A percentile compares a stretch with the other conserved stretches of the same genome.
These are phyloP conservation scores for Steromphala cineraria DNA, from an alignment of 2,888 invertebrate species.

Conservation along the genomic window DNA sequence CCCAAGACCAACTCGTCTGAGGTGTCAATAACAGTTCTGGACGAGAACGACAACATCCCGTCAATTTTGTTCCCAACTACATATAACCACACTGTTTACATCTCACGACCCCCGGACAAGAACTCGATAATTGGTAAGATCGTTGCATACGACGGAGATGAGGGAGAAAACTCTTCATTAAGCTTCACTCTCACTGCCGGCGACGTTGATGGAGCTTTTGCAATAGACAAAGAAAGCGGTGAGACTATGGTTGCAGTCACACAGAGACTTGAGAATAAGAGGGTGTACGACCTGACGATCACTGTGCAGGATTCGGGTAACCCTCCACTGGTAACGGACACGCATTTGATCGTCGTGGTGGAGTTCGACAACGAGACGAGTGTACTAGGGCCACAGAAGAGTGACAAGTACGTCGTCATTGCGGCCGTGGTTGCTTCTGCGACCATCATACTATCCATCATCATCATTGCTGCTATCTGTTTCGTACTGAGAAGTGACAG, in stretches of 20 bases:
- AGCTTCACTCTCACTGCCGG: neutral
- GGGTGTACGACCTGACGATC: conserved; percentile 33
- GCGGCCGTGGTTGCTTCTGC: conserved; percentile 43
- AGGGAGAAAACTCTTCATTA: neutral
- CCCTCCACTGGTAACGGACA: conserved; percentile 29
- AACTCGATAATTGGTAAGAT: conserved; percentile 19
- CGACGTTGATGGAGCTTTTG: conserved; percentile 5
- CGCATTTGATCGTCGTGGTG: conserved; percentile 36
- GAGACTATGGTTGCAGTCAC: neutral
- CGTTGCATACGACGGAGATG: conserved; percentile 22
- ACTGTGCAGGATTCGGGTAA: conserved; percentile 34
- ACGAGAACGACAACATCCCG: conserved; percentile 23
- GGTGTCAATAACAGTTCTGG: conserved; percentile 10
- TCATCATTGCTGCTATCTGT: conserved; percentile 43
- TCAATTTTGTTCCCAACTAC: conserved; percentile 17
- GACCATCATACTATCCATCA: conserved; percentile 37
- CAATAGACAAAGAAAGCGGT: conserved; percentile 4
- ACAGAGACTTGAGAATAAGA: conserved; percentile 26
- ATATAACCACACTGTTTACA: conserved; percentile 9
- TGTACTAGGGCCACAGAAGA: neutral
- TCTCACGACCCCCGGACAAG: neutral
- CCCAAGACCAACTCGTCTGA: conserved; percentile 21
- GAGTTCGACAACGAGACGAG: conserved; percentile 34
- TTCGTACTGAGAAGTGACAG: conserved; percentile 38
- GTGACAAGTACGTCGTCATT: conserved; percentile 37